Evolutionary conservation across 2,797 vertebrate species (phyloP), one percentile per base, ranked within the genome.

Genomic region (Spheniscus humboldti): DNA sequence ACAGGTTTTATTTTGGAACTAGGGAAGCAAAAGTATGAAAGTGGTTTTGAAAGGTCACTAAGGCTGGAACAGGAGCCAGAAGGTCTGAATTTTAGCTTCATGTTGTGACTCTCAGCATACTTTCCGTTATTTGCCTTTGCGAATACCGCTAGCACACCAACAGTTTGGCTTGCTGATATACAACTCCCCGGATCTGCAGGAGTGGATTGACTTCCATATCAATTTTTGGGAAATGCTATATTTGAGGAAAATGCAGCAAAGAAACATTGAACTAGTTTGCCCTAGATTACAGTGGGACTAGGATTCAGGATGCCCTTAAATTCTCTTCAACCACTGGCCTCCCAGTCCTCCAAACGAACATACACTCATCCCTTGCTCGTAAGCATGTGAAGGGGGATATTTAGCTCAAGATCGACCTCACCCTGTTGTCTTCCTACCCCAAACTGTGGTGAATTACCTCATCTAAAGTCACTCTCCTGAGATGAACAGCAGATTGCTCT

Each of bases 1-100:
- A 64, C 33, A 57, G 50, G 17, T 57, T 95, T 92, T 96, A 94
- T 94, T 96, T 95, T 91, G 95, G 82, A 92, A 56, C 67, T 11
- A 59, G 62, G 86, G 64, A 95, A 92, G 82, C 55, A 83, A 64
- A 83, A 81, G 82, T 64, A 88, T 10, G 4, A 85, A 95, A 86
- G 9, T 67, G n/a, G 62, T 77, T 89, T 94, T 86, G 69, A 92
- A 88, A 77, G 79, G 88, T 94, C 92, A 97, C 68, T 24, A 52
- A 94, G 41, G 31, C 90, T 81, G 86, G 66, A 92, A 63, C 22
- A 57, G 71, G 76, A 86, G 62, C 30, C 81, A 92, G 59, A 73
- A 96, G 48, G 68, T 73, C 87, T 92, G 63, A 87, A 78, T 85
- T 86, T 83, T 82, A 88, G 72, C 62, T 90, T 89, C 30, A 4